Percentiles rank a stretch among this genome's conserved stretches.
phyloP scores from a whole-genome alignment of 2,797 vertebrate species.

The Coccyzus lansbergi region DNA sequence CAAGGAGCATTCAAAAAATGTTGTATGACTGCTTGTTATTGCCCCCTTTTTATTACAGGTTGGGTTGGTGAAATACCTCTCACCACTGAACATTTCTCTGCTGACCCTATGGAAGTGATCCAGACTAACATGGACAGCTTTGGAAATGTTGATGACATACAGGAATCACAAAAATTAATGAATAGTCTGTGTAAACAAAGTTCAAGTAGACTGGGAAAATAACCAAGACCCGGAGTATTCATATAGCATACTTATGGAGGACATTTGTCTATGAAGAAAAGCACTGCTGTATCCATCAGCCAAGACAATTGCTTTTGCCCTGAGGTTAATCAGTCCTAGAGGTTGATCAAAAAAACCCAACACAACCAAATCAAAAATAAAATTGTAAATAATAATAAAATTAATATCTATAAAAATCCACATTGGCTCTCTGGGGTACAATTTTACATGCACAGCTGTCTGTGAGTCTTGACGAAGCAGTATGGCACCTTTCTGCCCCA shows the following conservation, averaged over 20 bases:
- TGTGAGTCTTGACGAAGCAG: background rate
- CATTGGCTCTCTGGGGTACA: background rate
- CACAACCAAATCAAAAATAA: no score
- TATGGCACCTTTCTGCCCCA: background rate
- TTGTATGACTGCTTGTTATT: background rate
- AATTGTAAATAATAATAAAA: no score
- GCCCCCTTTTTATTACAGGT: background rate
- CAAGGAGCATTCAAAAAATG: background rate
- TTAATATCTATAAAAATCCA: background rate
- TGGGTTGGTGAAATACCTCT: background rate
- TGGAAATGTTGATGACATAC: background rate
- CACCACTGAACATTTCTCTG: background rate
- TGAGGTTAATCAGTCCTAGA: background rate
- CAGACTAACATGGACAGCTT: background rate
- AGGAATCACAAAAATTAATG: background rate
- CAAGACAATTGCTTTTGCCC: background rate
- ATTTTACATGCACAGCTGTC: background rate
- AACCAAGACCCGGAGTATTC: background rate
- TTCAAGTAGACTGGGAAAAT: background rate
- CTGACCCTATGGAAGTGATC: background rate
- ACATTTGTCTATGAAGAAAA: background rate
- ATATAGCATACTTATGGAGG: background rate
- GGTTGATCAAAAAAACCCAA: background rate
- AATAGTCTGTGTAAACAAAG: background rate
- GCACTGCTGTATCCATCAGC: background rate